Evolutionary conservation across 2,888 invertebrate genomes (phyloP).

Genomic region (Thecophora atra): DNA sequence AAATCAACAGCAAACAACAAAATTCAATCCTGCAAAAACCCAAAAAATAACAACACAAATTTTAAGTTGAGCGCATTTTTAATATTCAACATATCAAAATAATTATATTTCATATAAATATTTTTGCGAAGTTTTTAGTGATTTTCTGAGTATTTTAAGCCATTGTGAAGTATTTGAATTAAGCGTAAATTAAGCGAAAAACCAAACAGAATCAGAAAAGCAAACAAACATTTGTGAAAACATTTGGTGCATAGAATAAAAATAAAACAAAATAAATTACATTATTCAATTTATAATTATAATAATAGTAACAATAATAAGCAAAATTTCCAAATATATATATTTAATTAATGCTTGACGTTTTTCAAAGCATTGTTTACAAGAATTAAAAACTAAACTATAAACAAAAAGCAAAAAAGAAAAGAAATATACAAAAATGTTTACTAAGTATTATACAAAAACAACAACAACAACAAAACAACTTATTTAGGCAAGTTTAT

Average conservation of each 20-base stretch:
- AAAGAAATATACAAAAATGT: constrained; percentile 24
- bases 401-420: constrained; percentile 8
- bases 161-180: constrained; percentile 16
- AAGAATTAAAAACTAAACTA: constrained; percentile 22
- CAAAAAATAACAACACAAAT: constrained; percentile 11
- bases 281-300: constrained; percentile 22
- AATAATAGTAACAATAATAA: neutral
- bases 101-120: constrained; percentile 36
- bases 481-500: constrained; percentile 32
- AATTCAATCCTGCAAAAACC: neutral
- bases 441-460: constrained; percentile 28
- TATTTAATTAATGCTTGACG: constrained; percentile 28
- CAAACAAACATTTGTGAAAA: constrained; percentile 16
- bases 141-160: constrained; percentile 35
- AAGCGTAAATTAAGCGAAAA: constrained; percentile 12
- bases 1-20: neutral
- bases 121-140: constrained; percentile 33
- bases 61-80: constrained; percentile 35
- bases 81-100: constrained; percentile 37
- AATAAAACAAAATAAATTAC: constrained; percentile 9
- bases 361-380: constrained; percentile 35
- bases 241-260: constrained; percentile 26
- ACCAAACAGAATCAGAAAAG: constrained; percentile 15
- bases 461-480: constrained; percentile 19
- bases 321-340: constrained; percentile 24